A percentile compares a stretch with the other conserved stretches of the same genome.
phyloP scores from a whole-genome alignment of 2,797 vertebrate genomes.

The Steatocranus sp. region DNA sequence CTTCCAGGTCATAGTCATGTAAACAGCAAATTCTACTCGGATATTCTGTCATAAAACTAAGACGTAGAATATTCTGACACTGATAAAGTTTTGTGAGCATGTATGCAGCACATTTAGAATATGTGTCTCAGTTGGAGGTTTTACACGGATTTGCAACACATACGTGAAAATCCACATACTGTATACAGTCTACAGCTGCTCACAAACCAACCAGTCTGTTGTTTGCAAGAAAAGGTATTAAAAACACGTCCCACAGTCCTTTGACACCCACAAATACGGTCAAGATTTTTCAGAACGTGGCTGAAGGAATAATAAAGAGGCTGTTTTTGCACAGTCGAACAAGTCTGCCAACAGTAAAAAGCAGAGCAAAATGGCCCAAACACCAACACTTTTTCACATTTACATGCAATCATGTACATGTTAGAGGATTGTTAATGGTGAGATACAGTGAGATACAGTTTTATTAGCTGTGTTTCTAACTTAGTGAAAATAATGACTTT shows the following conservation, averaged over 20 bases:
- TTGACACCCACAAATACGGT: neutral
- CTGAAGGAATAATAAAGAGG: neutral
- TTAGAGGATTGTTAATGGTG: fast-evolving
- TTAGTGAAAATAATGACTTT: fast-evolving
- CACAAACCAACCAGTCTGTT: fast-evolving
- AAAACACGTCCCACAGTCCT: neutral
- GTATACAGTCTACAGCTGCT: fast-evolving
- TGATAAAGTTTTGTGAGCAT: fast-evolving
- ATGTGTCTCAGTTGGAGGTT: neutral
- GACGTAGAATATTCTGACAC: neutral
- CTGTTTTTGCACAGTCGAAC: neutral
- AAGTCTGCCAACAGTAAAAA: neutral
- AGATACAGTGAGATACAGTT: fast-evolving
- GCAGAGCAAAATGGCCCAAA: neutral
- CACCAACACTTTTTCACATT: neutral
- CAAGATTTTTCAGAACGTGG: neutral
- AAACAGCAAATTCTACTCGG: neutral
- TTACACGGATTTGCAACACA: neutral
- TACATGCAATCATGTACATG: fast-evolving
- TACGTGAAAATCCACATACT: neutral
- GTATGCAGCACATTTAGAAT: neutral
- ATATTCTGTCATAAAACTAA: neutral
- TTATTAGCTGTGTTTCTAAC: neutral
- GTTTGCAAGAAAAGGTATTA: neutral
- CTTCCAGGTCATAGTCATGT: neutral